phyloP scores from a whole-genome alignment of 2,888 invertebrate species.

The Calliphora vomitoria region DNA sequence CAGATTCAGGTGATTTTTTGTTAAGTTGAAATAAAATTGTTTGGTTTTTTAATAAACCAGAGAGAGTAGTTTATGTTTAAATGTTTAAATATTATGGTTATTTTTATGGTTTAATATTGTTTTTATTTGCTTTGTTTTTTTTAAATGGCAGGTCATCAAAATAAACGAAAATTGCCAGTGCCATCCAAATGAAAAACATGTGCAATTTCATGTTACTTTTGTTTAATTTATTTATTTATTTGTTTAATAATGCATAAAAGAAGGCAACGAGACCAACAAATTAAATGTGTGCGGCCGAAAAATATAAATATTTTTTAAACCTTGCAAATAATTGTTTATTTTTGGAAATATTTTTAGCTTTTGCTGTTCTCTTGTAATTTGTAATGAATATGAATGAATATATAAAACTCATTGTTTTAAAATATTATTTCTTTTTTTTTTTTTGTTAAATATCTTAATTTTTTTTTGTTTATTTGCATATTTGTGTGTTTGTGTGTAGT shows the following conservation, averaged over 20 bases:
- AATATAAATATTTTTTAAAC: slow-evolving; percentile 34
- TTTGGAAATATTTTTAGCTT: not conserved
- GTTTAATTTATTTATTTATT: slow-evolving; percentile 54
- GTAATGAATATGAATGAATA: not conserved
- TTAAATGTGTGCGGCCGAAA: slow-evolving; percentile 3
- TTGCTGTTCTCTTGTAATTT: not conserved
- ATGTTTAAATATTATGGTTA: slow-evolving; percentile 47
- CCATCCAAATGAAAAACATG: not conserved
- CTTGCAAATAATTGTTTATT: not conserved
- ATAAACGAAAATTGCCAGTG: slow-evolving; percentile 34
- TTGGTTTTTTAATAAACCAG: not conserved
- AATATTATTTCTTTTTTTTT: not conserved
- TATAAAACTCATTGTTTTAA: not conserved
- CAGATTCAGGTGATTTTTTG: slow-evolving; percentile 40
- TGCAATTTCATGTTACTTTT: slow-evolving; percentile 24
- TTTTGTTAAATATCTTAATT: not conserved
- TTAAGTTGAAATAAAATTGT: slow-evolving; percentile 11
- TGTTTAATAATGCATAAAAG: slow-evolving; percentile 32
- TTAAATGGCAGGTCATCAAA: slow-evolving; percentile 31
- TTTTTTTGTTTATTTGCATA: not conserved
- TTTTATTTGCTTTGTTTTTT: slow-evolving; percentile 1
- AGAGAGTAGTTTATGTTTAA: not conserved
- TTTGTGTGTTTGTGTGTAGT: not conserved
- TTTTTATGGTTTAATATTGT: slow-evolving; percentile 41
- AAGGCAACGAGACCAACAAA: not conserved